A percentile compares a stretch with the other conserved stretches of the same genome.
These are phyloP conservation scores for Haemorhous mexicanus DNA, from an alignment of 2,113 vertebrate genomes.

Conservation along the genomic window DNA sequence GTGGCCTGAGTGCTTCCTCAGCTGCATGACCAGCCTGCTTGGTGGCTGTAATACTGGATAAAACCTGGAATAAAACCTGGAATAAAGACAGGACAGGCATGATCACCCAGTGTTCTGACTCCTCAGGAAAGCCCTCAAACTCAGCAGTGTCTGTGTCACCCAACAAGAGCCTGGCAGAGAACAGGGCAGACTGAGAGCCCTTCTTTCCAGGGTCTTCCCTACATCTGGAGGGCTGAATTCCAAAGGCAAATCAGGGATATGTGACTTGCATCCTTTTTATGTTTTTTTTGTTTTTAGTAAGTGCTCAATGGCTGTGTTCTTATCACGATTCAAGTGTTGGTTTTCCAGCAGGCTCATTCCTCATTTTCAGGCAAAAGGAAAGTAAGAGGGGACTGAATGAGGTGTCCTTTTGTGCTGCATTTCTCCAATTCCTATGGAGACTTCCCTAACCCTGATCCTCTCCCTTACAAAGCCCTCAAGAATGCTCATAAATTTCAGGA, in stretches of 20 bases:
- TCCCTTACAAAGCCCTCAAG: not conserved
- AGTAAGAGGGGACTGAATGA: not conserved
- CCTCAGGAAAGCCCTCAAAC: not conserved
- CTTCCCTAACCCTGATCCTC: not conserved
- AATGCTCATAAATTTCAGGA: not conserved
- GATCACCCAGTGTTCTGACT: not conserved
- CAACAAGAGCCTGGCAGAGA: not conserved
- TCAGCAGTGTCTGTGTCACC: not conserved
- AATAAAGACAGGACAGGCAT: not conserved
- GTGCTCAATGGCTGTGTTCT: not conserved
- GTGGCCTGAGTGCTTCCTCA: not conserved
- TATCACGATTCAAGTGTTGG: not conserved
- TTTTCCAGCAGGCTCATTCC: not conserved
- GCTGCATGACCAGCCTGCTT: not conserved
- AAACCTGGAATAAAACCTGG: not conserved
- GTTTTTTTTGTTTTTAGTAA: not conserved
- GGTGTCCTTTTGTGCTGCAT: not conserved
- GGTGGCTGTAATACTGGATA: not conserved
- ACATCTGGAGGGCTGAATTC: not conserved
- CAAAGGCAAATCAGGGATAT: not conserved
- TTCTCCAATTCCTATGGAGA: not conserved
- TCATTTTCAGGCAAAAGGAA: not conserved
- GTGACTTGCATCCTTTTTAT: not conserved
- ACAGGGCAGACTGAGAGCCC: not conserved
- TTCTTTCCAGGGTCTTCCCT: not conserved